phyloP scores from a whole-genome alignment of 2,113 vertebrate species.

The Paralichthys olivaceus region DNA sequence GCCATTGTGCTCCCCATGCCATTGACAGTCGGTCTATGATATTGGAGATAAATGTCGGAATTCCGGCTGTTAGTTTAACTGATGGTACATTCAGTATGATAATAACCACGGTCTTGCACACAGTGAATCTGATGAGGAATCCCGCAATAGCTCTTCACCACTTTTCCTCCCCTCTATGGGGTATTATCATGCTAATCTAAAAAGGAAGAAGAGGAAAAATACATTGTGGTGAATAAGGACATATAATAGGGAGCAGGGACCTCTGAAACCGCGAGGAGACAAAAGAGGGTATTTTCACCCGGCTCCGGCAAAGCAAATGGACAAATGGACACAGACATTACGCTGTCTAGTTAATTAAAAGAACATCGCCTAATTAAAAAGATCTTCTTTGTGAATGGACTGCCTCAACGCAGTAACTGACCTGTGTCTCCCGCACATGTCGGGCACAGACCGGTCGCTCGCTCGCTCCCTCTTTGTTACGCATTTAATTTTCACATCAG shows the following conservation, averaged over 20 bases:
- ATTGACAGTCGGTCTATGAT: conserved; percentile 73
- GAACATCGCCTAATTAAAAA: conserved; percentile 75
- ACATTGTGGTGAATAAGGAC: conserved; percentile 56
- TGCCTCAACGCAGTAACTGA: conserved; percentile 47
- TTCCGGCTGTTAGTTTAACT: conserved; percentile 81
- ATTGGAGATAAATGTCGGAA: conserved; percentile 80
- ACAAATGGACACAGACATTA: conserved; percentile 73
- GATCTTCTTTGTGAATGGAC: conserved; percentile 63
- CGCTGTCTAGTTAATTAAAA: conserved; percentile 78
- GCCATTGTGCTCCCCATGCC: conserved; percentile 70
- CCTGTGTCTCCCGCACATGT: conserved; percentile 60
- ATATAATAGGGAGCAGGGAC: conserved; percentile 55
- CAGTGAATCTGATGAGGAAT: conserved; percentile 63
- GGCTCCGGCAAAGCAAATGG: conserved; percentile 43
- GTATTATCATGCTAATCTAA: conserved; percentile 83
- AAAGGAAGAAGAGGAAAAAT: conserved; percentile 45
- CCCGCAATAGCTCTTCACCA: conserved; percentile 45
- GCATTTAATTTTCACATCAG: conserved; percentile 56
- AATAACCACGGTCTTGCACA: conserved; percentile 73
- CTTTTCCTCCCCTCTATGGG: conserved; percentile 54
- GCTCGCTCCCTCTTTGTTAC: conserved; percentile 1
- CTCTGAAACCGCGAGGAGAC: conserved; percentile 55
- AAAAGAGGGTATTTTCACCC: conserved; percentile 55
- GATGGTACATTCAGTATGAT: conserved; percentile 76
- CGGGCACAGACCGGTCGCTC: conserved; percentile 24